Evolutionary conservation across 2,113 vertebrate species (phyloP).

Genomic region (Salvelinus sp.): DNA sequence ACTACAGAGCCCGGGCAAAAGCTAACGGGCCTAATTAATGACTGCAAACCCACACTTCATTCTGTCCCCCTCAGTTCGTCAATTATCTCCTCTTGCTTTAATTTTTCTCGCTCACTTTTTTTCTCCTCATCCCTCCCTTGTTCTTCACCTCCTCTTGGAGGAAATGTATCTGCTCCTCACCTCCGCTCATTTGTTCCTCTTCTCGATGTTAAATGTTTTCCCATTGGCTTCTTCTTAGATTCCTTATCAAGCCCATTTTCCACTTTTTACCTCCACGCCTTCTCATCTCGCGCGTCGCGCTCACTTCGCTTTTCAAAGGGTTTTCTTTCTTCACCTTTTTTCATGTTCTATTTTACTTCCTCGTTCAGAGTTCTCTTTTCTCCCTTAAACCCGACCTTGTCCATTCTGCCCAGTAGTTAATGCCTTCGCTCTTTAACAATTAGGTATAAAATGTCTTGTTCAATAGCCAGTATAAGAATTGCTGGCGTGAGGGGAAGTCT

Average conservation of each 20-base stretch:
- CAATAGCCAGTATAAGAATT: slow-evolving; percentile 19
- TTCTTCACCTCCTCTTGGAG: background rate
- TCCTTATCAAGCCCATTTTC: background rate
- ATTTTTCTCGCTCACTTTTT: background rate
- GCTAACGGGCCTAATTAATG: slow-evolving; percentile 90
- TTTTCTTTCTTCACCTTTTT: too few relatives aligned
- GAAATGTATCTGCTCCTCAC: background rate
- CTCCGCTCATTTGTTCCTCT: background rate
- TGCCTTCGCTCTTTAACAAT: too few relatives aligned
- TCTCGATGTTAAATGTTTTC: background rate
- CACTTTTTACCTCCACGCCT: background rate
- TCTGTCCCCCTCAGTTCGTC: slow-evolving; percentile 49
- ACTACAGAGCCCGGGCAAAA: slow-evolving; percentile 75
- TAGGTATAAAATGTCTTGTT: too few relatives aligned
- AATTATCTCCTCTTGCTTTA: slow-evolving; percentile 18
- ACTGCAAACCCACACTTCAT: slow-evolving; percentile 62
- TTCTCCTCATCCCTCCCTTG: background rate
- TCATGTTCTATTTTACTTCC: background rate
- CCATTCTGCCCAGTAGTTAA: too few relatives aligned
- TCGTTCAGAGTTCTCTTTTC: slow-evolving; percentile 60
- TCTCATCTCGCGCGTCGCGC: background rate
- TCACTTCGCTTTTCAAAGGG: slow-evolving; percentile 74
- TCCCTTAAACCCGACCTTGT: too few relatives aligned
- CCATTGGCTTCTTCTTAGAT: background rate
- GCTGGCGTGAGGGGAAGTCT: too few relatives aligned